Conservation (phyloP, 2,797 vertebrate species). For the Pseudomugil tenellus region DNA sequence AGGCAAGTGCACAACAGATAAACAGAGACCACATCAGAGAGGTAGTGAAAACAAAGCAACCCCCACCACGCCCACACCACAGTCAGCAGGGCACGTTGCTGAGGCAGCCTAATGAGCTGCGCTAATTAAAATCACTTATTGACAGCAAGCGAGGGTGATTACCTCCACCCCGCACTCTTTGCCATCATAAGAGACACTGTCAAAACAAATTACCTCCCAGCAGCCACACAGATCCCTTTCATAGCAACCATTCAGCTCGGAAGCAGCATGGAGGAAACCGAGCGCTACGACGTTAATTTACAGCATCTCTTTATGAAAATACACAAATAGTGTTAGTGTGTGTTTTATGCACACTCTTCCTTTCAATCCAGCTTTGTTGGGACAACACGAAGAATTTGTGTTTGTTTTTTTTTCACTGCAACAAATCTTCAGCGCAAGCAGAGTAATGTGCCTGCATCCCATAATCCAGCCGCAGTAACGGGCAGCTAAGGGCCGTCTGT, state of each 20-base stretch:
- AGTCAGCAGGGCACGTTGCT: constrained; percentile 70
- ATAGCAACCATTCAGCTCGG: constrained; percentile 50
- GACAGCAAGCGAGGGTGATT: constrained; percentile 81
- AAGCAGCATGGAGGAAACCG: constrained; percentile 17
- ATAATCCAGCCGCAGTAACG: constrained; percentile 69
- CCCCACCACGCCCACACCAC: constrained; percentile 39
- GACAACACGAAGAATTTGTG: constrained; percentile 35
- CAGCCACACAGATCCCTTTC: constrained; percentile 53
- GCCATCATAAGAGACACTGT: constrained; percentile 79
- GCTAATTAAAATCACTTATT: constrained; percentile 86
- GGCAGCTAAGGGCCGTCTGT: constrained; percentile 80
- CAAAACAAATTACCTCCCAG: constrained; percentile 80
- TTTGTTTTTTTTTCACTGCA: constrained; percentile 33
- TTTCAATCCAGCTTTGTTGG: constrained; percentile 49
- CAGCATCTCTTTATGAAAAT: constrained; percentile 26
- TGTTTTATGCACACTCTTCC: constrained; percentile 5
- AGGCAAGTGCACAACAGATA: constrained; percentile 29
- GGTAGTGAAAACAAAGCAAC: constrained; percentile 54
- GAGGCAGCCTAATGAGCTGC: constrained; percentile 80
- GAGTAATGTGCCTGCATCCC: constrained; percentile 63
- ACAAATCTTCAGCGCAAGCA: constrained; percentile 63
- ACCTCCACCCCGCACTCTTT: constrained; percentile 75
- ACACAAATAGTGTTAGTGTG: constrained; percentile 29
- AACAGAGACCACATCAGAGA: constrained; percentile 49
- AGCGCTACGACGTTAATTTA: constrained; percentile 31